Percentiles rank a stretch among this genome's conserved stretches.
Conservation (phyloP, 2,888 invertebrate genomes). For the Octodonta nipae region DNA sequence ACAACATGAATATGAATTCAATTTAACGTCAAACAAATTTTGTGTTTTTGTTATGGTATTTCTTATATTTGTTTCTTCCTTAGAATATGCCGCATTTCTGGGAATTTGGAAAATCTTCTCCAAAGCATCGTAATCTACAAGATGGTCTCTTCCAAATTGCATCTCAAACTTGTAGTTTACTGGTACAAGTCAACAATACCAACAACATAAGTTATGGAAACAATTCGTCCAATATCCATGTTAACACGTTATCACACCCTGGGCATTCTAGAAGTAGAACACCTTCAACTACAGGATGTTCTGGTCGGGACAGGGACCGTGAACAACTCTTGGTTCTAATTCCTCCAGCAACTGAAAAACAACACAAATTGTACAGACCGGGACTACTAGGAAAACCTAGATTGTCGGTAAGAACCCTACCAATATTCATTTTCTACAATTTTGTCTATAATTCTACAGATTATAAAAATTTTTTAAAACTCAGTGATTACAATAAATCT, state of each 20-base stretch:
- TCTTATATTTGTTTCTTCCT: neutral
- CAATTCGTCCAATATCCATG: conserved; percentile 49
- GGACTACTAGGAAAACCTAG: conserved; percentile 38
- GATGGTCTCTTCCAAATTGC: conserved; percentile 67
- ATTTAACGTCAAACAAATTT: too few species aligned
- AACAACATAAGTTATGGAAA: conserved; percentile 60
- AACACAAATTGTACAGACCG: conserved; percentile 14
- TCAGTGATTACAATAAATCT: too few species aligned
- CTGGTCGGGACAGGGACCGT: conserved; percentile 20
- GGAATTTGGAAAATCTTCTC: conserved; percentile 40
- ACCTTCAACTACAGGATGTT: conserved; percentile 4
- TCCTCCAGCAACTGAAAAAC: conserved; percentile 33
- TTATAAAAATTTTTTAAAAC: too few species aligned
- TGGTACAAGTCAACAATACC: conserved; percentile 64
- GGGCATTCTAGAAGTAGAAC: conserved; percentile 7
- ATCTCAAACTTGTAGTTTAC: conserved; percentile 62
- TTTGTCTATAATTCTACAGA: too few species aligned
- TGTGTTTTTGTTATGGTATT: neutral
- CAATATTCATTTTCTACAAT: too few species aligned
- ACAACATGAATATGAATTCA: too few species aligned
- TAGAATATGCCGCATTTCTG: conserved; percentile 45
- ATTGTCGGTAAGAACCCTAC: conserved; percentile 45
- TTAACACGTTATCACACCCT: conserved; percentile 31
- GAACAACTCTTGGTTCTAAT: conserved; percentile 44
- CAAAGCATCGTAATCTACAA: conserved; percentile 52